Percentiles rank a stretch among this genome's conserved stretches.
phyloP scores from a whole-genome alignment of 2,113 vertebrate species.

The Caretta caretta region DNA sequence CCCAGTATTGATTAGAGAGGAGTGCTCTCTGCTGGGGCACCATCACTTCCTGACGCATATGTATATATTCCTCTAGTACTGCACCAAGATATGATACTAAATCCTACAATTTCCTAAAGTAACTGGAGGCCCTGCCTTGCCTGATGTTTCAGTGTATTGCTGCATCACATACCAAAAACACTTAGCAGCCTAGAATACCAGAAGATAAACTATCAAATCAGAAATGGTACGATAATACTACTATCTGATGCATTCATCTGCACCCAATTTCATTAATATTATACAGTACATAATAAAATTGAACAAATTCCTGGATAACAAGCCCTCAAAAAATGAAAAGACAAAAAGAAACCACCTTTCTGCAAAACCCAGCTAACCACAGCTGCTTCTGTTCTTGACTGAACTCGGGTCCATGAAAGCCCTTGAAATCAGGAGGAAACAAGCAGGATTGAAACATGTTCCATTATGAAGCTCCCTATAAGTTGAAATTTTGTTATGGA shows the following conservation, averaged over 20 bases:
- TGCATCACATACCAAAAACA: background rate
- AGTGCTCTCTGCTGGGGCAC: background rate
- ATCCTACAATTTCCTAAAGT: background rate
- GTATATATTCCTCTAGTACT: background rate
- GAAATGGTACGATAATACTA: background rate
- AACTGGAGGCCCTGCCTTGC: background rate
- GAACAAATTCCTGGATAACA: background rate
- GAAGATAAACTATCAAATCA: background rate
- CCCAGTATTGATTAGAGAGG: too few relatives aligned
- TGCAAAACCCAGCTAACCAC: background rate
- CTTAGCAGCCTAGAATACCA: background rate
- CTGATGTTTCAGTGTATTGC: background rate
- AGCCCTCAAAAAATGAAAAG: background rate
- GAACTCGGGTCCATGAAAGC: background rate
- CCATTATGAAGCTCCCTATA: background rate
- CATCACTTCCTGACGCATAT: background rate
- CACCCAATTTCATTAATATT: background rate
- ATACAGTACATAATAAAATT: background rate
- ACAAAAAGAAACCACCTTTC: background rate
- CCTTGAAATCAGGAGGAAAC: background rate
- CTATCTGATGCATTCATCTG: background rate
- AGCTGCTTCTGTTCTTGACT: background rate
- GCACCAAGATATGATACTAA: background rate
- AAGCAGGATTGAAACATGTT: background rate
- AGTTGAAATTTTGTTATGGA: background rate